These are phyloP conservation scores for Chondrosia reniformis DNA, from an alignment of 37 sponge, comb jelly and placozoan species.

Conservation along the genomic window DNA sequence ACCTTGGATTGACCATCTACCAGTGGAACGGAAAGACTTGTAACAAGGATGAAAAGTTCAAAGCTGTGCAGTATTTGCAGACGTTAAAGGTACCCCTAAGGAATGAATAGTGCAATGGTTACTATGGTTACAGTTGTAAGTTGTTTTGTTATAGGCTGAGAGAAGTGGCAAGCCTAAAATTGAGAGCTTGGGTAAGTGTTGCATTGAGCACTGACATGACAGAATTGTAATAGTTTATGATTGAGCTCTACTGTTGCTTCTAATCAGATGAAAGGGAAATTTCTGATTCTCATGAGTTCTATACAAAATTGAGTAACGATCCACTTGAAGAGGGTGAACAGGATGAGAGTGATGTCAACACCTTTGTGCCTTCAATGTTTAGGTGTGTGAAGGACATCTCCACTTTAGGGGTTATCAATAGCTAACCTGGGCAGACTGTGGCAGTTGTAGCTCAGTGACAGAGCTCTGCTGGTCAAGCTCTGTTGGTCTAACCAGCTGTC, in stretches of 20 bases:
- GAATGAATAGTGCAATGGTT: no score
- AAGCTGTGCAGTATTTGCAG: constrained; percentile 83
- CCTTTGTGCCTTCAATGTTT: background rate
- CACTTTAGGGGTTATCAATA: no score
- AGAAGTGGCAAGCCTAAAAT: constrained; percentile 68
- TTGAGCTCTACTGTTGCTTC: background rate
- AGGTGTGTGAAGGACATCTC: no score
- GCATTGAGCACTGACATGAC: background rate
- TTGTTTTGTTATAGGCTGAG: constrained; percentile 57
- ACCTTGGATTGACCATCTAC: constrained; percentile 81
- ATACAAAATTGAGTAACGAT: constrained; percentile 13
- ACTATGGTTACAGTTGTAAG: no score
- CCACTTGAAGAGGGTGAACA: constrained; percentile 21
- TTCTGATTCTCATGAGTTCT: constrained; percentile 53
- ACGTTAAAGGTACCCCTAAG: constrained; percentile 65
- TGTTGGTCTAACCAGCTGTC: no score
- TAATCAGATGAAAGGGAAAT: constrained; percentile 49
- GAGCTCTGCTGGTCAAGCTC: no score
- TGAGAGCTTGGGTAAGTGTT: constrained; percentile 56
- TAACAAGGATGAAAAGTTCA: constrained; percentile 98
- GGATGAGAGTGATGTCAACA: background rate
- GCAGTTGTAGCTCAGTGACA: no score
- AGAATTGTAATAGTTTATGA: background rate
- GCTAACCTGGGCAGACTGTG: no score
- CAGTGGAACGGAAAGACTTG: constrained; percentile 93